These are phyloP conservation scores for Drosophila greeni DNA, from an alignment of 2,888 invertebrate species.

Conservation along the genomic window DNA sequence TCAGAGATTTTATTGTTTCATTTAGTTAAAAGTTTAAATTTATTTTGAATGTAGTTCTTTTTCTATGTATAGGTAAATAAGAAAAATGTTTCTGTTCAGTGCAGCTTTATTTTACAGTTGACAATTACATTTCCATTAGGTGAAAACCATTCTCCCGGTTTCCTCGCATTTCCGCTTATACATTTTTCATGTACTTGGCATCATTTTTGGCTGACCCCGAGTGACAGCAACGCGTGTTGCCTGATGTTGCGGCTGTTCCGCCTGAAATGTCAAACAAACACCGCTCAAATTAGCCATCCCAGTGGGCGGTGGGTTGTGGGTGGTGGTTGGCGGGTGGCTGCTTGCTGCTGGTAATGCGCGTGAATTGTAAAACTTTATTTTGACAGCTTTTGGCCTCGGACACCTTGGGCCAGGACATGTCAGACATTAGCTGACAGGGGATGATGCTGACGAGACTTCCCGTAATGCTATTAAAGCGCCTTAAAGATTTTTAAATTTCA, in stretches of 20 bases:
- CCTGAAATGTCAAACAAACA: slow-evolving; percentile 71
- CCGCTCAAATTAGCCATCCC: slow-evolving; percentile 70
- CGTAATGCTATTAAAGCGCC: slow-evolving; percentile 18
- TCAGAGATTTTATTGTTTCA: not conserved
- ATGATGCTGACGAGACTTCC: slow-evolving; percentile 32
- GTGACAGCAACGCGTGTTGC: slow-evolving; percentile 33
- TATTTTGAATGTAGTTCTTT: too few relatives aligned
- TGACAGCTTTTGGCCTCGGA: slow-evolving; percentile 60
- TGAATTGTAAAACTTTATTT: slow-evolving; percentile 69
- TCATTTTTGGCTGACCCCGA: slow-evolving; percentile 33
- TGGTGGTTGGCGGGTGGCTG: slow-evolving; percentile 16
- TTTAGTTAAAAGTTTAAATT: not conserved
- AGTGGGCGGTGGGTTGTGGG: slow-evolving; percentile 31
- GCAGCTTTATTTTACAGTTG: slow-evolving; percentile 55
- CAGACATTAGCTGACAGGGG: slow-evolving; percentile 14
- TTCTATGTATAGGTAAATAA: too few relatives aligned
- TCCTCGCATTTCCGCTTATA: slow-evolving; percentile 29
- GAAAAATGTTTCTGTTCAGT: not conserved
- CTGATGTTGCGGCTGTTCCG: slow-evolving; percentile 58
- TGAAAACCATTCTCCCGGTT: slow-evolving; percentile 27
- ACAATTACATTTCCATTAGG: slow-evolving; percentile 68
- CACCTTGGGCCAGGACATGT: slow-evolving; percentile 53
- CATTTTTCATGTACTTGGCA: slow-evolving; percentile 59
- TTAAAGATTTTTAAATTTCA: not conserved
- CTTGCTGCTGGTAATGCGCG: slow-evolving; percentile 36